Evolutionary conservation across 2,888 invertebrate species (phyloP).

Genomic region (Carcina quercana): DNA sequence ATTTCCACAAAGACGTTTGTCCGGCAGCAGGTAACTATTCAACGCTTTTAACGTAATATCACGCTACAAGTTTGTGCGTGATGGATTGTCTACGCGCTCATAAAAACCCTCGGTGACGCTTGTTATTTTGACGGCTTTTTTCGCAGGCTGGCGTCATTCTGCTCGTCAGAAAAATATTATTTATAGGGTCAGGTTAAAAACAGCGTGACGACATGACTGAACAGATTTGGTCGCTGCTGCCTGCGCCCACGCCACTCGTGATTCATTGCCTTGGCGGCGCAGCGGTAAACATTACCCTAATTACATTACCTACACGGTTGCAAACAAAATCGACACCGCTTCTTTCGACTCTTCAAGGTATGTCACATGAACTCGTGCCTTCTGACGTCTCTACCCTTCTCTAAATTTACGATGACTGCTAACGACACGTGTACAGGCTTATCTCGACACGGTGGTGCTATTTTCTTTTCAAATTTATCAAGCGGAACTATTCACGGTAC

Average conservation of each 20-base stretch:
- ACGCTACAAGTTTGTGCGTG: too few species aligned
- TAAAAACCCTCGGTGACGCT: conserved; percentile 1
- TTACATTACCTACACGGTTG: conserved; percentile 38
- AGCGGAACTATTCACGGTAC: conserved; percentile 2
- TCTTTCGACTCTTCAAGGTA: conserved; percentile 5
- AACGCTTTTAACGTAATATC: too few species aligned
- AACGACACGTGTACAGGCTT: conserved; percentile 2
- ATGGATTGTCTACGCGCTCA: too few species aligned
- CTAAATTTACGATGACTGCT: neutral
- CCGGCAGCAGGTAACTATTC: too few species aligned
- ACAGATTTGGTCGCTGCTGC: conserved; percentile 50
- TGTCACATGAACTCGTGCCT: neutral
- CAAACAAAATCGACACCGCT: conserved; percentile 18
- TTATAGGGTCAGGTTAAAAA: conserved; percentile 46
- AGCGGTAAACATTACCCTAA: conserved; percentile 64
- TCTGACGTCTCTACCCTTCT: neutral
- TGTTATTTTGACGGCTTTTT: conserved; percentile 21
- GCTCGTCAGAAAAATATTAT: conserved; percentile 26
- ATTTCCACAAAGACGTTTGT: too few species aligned
- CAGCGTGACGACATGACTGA: conserved; percentile 40
- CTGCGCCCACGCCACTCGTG: conserved; percentile 57
- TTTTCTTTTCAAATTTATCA: neutral
- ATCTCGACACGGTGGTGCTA: neutral
- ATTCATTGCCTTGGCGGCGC: conserved; percentile 59
- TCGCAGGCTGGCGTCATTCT: conserved; percentile 23